Evolutionary conservation across 2,888 invertebrate species (phyloP).

Genomic region (Tachina grossa): DNA sequence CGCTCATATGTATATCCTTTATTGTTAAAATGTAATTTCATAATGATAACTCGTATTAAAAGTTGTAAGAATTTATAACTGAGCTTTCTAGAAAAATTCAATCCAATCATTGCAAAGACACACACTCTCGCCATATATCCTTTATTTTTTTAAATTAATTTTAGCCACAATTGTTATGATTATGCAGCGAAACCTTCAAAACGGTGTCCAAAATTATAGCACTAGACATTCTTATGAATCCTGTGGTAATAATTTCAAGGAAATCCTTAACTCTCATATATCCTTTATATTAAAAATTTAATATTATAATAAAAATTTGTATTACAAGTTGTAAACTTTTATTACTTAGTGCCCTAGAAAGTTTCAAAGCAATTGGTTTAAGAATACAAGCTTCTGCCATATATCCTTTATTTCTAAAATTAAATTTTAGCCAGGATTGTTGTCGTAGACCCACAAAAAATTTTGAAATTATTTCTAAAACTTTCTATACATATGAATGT

Average conservation of each 20-base stretch:
- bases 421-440: too few relatives aligned
- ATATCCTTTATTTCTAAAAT: neutral
- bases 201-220: neutral
- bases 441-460: too few relatives aligned
- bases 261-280: too few relatives aligned
- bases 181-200: neutral
- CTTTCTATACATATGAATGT: too few relatives aligned
- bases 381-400: neutral
- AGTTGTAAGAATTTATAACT: neutral
- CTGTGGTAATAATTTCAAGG: too few relatives aligned
- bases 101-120: neutral
- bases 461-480: too few relatives aligned
- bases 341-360: neutral
- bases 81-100: neutral
- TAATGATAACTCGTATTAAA: neutral
- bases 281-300: too few relatives aligned
- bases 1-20: too few relatives aligned
- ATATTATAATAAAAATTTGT: too few relatives aligned
- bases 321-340: neutral
- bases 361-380: neutral
- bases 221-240: neutral
- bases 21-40: too few relatives aligned
- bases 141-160: neutral
- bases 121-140: neutral
- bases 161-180: too few relatives aligned